These are phyloP conservation scores for Lasiurus borealis DNA, from an alignment of 2,113 vertebrate species.

Conservation along the genomic window DNA sequence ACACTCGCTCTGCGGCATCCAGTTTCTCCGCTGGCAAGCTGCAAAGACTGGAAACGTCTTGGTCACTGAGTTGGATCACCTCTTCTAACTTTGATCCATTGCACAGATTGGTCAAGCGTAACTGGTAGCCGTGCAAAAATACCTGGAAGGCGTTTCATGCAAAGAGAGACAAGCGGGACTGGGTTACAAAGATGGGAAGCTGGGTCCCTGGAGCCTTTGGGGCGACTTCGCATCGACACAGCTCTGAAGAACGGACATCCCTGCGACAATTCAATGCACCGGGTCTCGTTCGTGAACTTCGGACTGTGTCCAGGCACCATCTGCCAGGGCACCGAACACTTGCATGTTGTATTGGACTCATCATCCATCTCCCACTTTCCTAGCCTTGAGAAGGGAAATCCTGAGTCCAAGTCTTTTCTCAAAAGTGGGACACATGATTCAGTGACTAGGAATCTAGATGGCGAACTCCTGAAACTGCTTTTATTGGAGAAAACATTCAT, in stretches of 20 bases:
- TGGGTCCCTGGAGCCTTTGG: not conserved
- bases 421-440: conserved; percentile 8
- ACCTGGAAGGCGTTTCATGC: conserved; percentile 65
- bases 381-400: not conserved
- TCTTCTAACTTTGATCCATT: conserved; percentile 68
- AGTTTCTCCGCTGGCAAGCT: conserved; percentile 64
- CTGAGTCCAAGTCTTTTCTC: not conserved
- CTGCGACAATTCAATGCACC: accelerated
- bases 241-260: not conserved
- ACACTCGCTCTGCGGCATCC: not conserved
- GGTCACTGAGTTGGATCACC: conserved; percentile 52
- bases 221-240: not conserved
- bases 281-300: not conserved
- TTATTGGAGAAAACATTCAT: conserved; percentile 38
- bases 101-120: conserved; percentile 73
- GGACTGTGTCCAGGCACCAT: not conserved
- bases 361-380: not conserved
- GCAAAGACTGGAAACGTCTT: conserved; percentile 69
- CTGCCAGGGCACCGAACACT: not conserved
- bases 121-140: conserved; percentile 78
- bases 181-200: not conserved
- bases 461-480: not conserved
- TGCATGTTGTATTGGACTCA: not conserved
- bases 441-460: not conserved
- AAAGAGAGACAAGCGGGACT: conserved; percentile 29